A percentile compares a stretch with the other conserved stretches of the same genome.
phyloP scores from a whole-genome alignment of 2,113 vertebrate species.

The Microcebus tavaratra region DNA sequence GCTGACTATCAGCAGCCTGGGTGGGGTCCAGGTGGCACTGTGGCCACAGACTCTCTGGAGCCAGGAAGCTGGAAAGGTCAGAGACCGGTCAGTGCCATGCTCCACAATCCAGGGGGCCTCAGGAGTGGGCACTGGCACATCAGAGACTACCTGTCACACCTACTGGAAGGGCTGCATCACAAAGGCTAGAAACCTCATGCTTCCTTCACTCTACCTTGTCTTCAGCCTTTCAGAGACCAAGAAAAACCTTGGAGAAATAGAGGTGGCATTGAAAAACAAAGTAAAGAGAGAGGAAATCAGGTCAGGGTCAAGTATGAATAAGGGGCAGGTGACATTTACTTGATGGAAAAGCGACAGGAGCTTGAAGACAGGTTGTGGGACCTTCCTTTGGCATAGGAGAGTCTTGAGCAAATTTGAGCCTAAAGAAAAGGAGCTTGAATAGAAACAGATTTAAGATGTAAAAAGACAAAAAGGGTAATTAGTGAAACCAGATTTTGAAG shows the following conservation, averaged over 20 bases:
- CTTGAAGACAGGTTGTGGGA: neutral
- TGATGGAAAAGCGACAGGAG: neutral
- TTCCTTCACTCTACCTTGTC: neutral
- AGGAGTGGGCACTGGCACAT: neutral
- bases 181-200: neutral
- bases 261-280: neutral
- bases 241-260: neutral
- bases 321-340: neutral
- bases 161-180: neutral
- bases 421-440: neutral
- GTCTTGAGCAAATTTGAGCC: neutral
- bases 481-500: neutral
- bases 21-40: neutral
- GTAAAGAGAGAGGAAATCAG: neutral
- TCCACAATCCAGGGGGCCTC: neutral
- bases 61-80: conserved; percentile 4
- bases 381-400: neutral
- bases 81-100: neutral
- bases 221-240: neutral
- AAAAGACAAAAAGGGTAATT: neutral
- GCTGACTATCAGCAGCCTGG: neutral
- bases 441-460: conserved; percentile 35
- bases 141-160: neutral
- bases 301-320: neutral
- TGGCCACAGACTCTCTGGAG: neutral